Base-by-base conservation (phyloP, 2,888 invertebrate species). In the Taphrorychus bicolor region DNA sequence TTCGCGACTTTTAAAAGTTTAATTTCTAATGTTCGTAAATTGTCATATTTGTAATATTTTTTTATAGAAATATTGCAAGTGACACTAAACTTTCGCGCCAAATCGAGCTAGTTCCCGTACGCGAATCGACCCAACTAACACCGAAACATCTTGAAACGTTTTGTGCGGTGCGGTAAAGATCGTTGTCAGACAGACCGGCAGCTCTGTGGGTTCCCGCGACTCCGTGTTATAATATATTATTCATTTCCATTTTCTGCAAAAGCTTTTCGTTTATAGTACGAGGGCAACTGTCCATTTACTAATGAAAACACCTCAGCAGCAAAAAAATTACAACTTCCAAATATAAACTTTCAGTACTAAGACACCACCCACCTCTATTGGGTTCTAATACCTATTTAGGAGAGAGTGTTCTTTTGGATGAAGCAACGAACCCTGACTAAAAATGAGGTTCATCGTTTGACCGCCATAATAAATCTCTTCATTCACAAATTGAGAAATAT, bases 201-300 rank as follows among this genome's bases (percentile, higher is more conserved):
- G 40, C 56, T 11, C n/a, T n/a, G n/a, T n/a, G 14, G 62, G 56
- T 62, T 62, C 62, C 56, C 32, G 11, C 11, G 32, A 32, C 7
- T 3, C 7, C 32, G 61, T 23, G 54, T 61, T 54, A 21, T 54
- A 22, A 63, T 63, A 63, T 63, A 57, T 63, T 63, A 63, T 63
- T 57, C 58, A 63, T 54, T 62, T 56, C 41, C 56, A 56, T 58
- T 58, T 52, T 58, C 58, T 63, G 63, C 58, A 63, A 63, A 63
- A 45, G 32, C 18, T 58, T 51, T 40, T 21, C 2, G 21, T 0
- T 1, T 42, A 11, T 63, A 63, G 63, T 63, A 41, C 48, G 21
- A 17, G 56, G 5, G 56, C 52, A 60, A n/a, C 45, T 45, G 14
- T 45, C 2, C 18, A n/a, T n/a, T n/a, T n/a, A n/a, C n/a, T n/a